Conservation (phyloP, 2,888 invertebrate species). For the Agrochola macilenta region DNA sequence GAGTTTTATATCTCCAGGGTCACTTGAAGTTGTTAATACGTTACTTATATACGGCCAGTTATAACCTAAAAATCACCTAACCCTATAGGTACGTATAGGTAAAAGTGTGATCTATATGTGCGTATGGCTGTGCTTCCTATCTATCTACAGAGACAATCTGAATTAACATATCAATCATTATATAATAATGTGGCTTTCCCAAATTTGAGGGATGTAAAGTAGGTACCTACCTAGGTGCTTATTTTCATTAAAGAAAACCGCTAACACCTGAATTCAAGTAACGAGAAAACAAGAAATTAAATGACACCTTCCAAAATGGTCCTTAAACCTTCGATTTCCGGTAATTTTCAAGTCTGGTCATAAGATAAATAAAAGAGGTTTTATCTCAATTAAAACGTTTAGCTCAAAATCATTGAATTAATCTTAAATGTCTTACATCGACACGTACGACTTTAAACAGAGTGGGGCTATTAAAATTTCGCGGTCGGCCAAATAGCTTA, state of each 20-base stretch:
- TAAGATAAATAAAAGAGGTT: conserved; percentile 13
- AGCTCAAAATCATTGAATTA: conserved; percentile 34
- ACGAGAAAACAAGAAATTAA: neutral
- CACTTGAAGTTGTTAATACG: neutral
- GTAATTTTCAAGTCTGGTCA: neutral
- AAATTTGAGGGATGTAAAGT: neutral
- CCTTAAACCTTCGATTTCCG: conserved; percentile 1
- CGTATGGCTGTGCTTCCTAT: too few relatives aligned
- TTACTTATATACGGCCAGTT: too few relatives aligned
- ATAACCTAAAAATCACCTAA: too few relatives aligned
- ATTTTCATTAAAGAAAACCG: neutral
- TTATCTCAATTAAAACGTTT: conserved; percentile 27
- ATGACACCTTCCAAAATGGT: neutral
- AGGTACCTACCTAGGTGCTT: neutral
- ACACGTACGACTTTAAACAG: conserved; percentile 63
- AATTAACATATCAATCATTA: neutral
- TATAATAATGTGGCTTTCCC: neutral
- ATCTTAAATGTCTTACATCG: conserved; percentile 63
- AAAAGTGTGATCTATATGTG: neutral
- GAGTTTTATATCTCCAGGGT: neutral
- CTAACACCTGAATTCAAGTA: neutral
- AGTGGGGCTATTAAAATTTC: conserved; percentile 75
- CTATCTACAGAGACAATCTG: too few relatives aligned
- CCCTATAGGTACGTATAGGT: neutral
- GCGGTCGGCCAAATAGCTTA: conserved; percentile 76